These are phyloP conservation scores for Erinaceus europaeus DNA, from an alignment of 2,113 vertebrate genomes.

Conservation along the genomic window DNA sequence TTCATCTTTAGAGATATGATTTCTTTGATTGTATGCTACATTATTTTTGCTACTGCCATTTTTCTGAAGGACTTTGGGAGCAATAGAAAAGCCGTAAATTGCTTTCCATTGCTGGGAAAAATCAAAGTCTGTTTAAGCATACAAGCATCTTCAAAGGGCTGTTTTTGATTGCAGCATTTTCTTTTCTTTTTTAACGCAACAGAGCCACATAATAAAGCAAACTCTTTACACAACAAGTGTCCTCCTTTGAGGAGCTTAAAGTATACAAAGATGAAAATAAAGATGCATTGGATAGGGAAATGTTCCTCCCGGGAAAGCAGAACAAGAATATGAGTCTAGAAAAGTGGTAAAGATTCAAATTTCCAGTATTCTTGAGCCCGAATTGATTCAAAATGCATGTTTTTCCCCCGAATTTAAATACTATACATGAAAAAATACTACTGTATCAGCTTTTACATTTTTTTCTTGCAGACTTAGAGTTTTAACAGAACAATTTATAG, in stretches of 20 bases:
- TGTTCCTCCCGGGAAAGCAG: conserved; percentile 45
- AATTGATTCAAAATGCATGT: conserved; percentile 55
- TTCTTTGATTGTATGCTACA: conserved; percentile 24
- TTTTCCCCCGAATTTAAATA: conserved; percentile 50
- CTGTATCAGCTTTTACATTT: conserved; percentile 18
- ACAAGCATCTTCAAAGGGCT: conserved; percentile 51
- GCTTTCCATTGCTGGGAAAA: conserved; percentile 49
- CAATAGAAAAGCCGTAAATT: conserved; percentile 49
- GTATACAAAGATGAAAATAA: conserved; percentile 49
- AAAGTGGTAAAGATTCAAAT: conserved; percentile 53
- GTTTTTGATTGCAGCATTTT: conserved; percentile 57
- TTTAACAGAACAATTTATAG: conserved; percentile 35
- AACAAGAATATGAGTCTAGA: neutral
- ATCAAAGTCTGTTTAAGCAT: conserved; percentile 48
- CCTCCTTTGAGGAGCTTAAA: conserved; percentile 32
- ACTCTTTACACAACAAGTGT: conserved; percentile 19
- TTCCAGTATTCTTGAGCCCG: conserved; percentile 53
- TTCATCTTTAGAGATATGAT: conserved; percentile 36
- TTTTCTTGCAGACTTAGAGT: conserved; percentile 46
- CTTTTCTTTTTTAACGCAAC: conserved; percentile 57
- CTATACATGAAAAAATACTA: conserved; percentile 25
- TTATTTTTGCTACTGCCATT: conserved; percentile 44
- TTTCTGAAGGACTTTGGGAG: conserved; percentile 53
- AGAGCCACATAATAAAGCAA: conserved; percentile 61
- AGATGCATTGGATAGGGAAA: conserved; percentile 52